Conservation (phyloP, 2,113 vertebrate species). For the Symphodus melops region DNA sequence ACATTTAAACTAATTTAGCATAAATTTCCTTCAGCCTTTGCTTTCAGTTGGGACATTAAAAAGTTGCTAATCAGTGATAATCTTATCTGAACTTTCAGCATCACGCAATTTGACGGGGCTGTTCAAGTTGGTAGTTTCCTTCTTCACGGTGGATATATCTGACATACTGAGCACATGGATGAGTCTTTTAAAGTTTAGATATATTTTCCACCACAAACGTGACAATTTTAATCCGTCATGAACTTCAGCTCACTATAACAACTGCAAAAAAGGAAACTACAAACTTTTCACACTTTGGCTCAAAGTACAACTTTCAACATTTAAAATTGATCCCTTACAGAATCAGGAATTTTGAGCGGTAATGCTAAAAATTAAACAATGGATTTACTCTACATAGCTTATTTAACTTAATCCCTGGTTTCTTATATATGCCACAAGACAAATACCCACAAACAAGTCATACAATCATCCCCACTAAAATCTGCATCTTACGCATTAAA, state of each 20-base stretch:
- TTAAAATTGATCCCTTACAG: constrained; percentile 8
- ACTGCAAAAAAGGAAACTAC: constrained; percentile 9
- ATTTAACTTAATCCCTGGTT: constrained; percentile 61
- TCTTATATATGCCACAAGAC: constrained; percentile 9
- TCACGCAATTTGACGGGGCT: neutral
- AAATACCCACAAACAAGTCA: constrained; percentile 10
- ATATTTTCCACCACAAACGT: neutral
- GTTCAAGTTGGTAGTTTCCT: constrained; percentile 10
- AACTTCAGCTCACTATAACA: neutral
- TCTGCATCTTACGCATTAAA: neutral
- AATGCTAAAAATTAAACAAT: constrained; percentile 30
- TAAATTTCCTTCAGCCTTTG: neutral
- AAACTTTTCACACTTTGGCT: neutral
- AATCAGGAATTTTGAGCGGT: constrained; percentile 18
- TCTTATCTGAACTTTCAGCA: neutral
- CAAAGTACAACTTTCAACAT: neutral
- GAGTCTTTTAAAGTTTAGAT: neutral
- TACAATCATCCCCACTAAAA: constrained; percentile 1
- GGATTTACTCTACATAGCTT: constrained; percentile 57
- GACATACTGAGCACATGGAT: neutral
- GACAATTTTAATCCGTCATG: neutral
- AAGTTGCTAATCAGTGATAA: neutral
- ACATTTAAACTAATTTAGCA: constrained; percentile 11
- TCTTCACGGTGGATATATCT: constrained; percentile 12
- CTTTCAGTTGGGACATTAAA: constrained; percentile 22